Evolutionary conservation across 2,888 invertebrate species (phyloP), one percentile per base, ranked within the genome.

Genomic region (Hartigia nigra): DNA sequence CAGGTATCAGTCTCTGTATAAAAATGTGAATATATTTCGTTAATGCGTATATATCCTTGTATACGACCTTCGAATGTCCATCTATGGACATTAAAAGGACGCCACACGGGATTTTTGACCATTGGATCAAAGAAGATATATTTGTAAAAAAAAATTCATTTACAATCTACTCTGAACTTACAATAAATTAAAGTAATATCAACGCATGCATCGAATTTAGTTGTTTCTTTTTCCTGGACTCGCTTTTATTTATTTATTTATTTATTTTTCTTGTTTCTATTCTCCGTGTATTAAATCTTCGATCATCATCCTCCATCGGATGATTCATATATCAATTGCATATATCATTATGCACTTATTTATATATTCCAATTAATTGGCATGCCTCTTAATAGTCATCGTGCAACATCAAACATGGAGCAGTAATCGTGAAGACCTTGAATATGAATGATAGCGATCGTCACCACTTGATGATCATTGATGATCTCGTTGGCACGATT

Each of bases 1-100:
- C 88, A 87, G 87, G 87, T 83, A 87, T 88, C 88, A 88, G 88
- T 89, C 88, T 88, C 87, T 87, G 87, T 87, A 86, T 87, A 86
- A 84, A 88, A 84, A 86, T 86, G 85, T 86, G 84, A 87, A 87
- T 85, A 86, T 81, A 84, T 85, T 83, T 84, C 78, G 76, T 80
- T 76, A 78, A 75, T 75, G 78, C 70, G 35, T 74, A 14, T 32
- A 75, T 35, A 75, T 36, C 23, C 23, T 12, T 23, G 31, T 75
- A n/a, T n/a, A n/a, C 11, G 75, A 35, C 5, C 36, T 12, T 35
- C 12, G n/a, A 35, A 35, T 12, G 75, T 35, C 75, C 35, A 75
- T 12, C 4, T 3, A 31, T 23, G 75, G 72, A 72, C 31, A 14
- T 31, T 34, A 9, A 34, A 23, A 12, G 72, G 55, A 23, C 55